Conservation (phyloP, 2,797 vertebrate species). For the Uromys caudimaculatus region DNA sequence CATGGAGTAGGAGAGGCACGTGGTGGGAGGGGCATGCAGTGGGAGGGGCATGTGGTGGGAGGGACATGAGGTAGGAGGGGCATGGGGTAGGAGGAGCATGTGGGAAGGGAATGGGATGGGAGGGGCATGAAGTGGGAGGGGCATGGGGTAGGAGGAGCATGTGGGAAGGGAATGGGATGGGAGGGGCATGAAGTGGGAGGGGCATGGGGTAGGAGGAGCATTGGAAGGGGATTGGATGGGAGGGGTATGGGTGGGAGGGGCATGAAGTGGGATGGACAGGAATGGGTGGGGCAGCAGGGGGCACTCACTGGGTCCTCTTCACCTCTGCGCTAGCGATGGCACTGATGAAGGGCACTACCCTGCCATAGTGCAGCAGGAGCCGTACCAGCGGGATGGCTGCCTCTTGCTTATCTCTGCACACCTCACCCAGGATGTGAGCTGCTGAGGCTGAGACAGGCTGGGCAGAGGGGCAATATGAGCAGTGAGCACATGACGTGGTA, state of each 20-base stretch:
- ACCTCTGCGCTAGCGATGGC: constrained; percentile 97
- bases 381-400: constrained; percentile 97
- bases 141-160: too few species aligned
- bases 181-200: too few species aligned
- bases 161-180: too few species aligned
- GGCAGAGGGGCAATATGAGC: neutral
- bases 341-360: constrained; percentile 98
- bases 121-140: too few species aligned
- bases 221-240: fast-evolving
- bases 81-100: too few species aligned
- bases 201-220: too few species aligned
- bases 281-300: neutral
- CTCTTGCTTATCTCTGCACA: constrained; percentile 98
- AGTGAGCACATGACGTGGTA: too few species aligned
- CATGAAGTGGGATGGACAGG: neutral
- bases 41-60: neutral
- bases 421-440: constrained; percentile 96
- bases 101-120: too few species aligned
- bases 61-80: neutral
- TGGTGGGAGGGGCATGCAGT: neutral
- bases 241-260: too few species aligned
- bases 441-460: constrained; percentile 97
- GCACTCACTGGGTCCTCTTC: constrained; percentile 97
- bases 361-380: constrained; percentile 96
- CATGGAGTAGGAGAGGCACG: too few species aligned